phyloP scores from a whole-genome alignment of 2,113 vertebrate genomes.

The Neomonachus schauinslandi region DNA sequence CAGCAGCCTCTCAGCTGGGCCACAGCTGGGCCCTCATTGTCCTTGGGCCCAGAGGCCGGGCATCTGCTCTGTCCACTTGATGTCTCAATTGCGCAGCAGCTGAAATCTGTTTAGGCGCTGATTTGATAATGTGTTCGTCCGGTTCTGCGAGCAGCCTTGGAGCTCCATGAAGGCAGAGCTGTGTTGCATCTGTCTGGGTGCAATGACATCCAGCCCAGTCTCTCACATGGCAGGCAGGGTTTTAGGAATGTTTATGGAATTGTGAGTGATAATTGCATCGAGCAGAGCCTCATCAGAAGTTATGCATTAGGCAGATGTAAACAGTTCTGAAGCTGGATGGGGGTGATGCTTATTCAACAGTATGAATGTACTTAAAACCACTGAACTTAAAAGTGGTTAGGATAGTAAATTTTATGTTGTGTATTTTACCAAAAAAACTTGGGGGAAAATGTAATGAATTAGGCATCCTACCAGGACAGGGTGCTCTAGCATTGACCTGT shows the following conservation, averaged over 20 bases:
- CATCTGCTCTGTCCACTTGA: not conserved
- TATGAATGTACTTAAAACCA: not conserved
- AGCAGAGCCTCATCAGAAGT: not conserved
- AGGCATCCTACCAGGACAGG: not conserved
- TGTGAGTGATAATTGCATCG: too few species aligned
- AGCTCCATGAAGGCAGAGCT: not conserved
- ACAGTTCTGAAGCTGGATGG: not conserved
- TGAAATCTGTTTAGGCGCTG: not conserved
- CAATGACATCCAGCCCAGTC: not conserved
- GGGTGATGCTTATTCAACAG: not conserved
- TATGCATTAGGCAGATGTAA: not conserved
- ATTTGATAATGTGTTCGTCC: not conserved
- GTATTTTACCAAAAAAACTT: not conserved
- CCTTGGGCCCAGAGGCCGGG: not conserved
- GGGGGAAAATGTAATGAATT: not conserved
- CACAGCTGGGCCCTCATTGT: not conserved
- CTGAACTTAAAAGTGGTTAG: not conserved
- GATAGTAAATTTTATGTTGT: not conserved
- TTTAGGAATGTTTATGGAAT: not conserved
- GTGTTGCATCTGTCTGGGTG: not conserved
- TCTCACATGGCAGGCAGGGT: too few species aligned
- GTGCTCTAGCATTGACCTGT: not conserved
- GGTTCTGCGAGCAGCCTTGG: not conserved
- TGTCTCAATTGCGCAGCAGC: not conserved
- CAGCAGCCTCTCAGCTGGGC: not conserved